Conservation (phyloP, 2,888 invertebrate species). For the Drosophila stalkeri region DNA sequence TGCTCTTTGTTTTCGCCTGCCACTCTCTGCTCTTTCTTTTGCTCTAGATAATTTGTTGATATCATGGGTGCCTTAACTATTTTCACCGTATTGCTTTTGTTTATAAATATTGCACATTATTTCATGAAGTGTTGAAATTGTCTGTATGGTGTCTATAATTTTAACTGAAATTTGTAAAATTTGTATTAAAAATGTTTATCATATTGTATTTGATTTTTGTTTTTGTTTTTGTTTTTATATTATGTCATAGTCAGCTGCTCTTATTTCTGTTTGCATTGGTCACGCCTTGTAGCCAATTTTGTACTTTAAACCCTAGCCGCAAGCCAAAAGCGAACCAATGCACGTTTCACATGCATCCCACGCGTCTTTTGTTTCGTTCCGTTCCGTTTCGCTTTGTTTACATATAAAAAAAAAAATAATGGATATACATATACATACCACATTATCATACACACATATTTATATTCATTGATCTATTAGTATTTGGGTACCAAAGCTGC, state of each 20-base stretch:
- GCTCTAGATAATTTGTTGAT: conserved; percentile 57
- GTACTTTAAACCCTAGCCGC: conserved; percentile 47
- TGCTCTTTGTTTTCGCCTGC: conserved; percentile 21
- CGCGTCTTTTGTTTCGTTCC: conserved; percentile 30
- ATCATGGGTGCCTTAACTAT: conserved; percentile 59
- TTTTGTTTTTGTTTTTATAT: conserved; percentile 9
- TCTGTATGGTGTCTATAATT: conserved; percentile 34
- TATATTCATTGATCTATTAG: conserved; percentile 6
- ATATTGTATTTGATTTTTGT: neutral
- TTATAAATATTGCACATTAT: conserved; percentile 65
- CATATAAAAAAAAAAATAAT: conserved; percentile 26
- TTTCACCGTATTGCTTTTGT: conserved; percentile 45
- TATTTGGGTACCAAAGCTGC: conserved; percentile 4
- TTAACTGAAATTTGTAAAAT: conserved; percentile 7
- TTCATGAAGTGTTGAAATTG: conserved; percentile 65
- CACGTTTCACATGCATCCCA: conserved; percentile 58
- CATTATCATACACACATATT: neutral
- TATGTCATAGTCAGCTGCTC: conserved; percentile 46
- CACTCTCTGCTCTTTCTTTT: conserved; percentile 31
- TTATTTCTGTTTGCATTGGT: conserved; percentile 33
- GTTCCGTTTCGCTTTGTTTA: conserved; percentile 26
- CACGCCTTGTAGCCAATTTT: conserved; percentile 48
- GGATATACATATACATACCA: neutral
- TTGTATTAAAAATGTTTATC: conserved; percentile 15
- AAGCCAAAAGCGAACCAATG: conserved; percentile 29